phyloP scores from a whole-genome alignment of 2,797 vertebrate species.

The Poeciliopsis gracilis region DNA sequence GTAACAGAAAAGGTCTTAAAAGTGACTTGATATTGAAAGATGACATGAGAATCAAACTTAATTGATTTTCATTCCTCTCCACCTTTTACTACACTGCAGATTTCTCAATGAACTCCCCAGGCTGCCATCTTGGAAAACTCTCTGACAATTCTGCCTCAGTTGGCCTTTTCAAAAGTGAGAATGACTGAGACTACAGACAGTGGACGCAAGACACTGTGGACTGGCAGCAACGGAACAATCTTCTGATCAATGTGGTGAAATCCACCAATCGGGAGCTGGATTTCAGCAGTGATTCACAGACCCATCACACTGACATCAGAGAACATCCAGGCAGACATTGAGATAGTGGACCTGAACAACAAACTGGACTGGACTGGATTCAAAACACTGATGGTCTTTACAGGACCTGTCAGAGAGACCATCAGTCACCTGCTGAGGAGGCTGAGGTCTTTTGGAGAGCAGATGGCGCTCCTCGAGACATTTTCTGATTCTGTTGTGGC shows the following conservation, averaged over 20 bases:
- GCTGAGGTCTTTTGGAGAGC: too few relatives aligned
- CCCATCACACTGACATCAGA: background rate
- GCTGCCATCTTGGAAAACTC: background rate
- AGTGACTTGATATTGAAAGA: background rate
- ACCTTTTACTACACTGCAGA: background rate
- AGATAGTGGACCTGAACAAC: too few relatives aligned
- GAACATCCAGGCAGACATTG: background rate
- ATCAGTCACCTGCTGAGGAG: too few relatives aligned
- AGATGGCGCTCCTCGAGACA: too few relatives aligned
- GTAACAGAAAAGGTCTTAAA: constrained; percentile 11
- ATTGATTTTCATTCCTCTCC: background rate
- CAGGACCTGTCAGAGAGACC: too few relatives aligned
- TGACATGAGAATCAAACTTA: background rate
- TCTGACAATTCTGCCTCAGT: background rate
- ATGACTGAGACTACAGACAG: background rate
- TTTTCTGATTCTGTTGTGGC: too few relatives aligned
- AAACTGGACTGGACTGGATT: too few relatives aligned
- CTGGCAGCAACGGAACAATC: background rate
- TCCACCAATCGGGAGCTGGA: background rate
- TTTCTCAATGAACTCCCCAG: background rate
- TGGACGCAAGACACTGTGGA: background rate
- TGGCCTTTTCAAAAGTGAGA: background rate
- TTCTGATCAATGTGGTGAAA: background rate
- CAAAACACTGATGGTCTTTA: too few relatives aligned
- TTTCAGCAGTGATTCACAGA: background rate